A percentile compares a stretch with the other conserved stretches of the same genome.
Conservation (phyloP, 2,113 vertebrate species). For the Hippopotamus amphibius region DNA sequence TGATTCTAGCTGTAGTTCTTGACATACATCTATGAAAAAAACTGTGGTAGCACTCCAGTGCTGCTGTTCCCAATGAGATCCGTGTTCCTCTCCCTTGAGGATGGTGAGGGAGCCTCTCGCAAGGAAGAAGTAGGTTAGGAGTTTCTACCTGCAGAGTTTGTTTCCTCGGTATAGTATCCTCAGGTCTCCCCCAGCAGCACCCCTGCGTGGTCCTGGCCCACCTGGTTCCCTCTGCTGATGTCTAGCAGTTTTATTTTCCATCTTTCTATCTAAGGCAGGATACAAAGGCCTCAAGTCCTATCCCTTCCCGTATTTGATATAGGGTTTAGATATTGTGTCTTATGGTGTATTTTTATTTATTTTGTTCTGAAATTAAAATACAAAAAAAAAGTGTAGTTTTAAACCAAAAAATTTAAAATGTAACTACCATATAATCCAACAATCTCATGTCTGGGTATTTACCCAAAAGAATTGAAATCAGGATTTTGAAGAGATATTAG, state of each 20-base stretch:
- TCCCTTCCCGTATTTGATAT: conserved; percentile 9
- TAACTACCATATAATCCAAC: neutral
- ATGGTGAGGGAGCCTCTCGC: conserved; percentile 93
- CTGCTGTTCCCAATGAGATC: conserved; percentile 90
- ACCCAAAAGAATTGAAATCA: neutral
- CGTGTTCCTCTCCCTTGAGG: conserved; percentile 90
- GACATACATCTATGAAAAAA: neutral
- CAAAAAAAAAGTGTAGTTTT: conserved; percentile 72
- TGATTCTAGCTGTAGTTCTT: neutral
- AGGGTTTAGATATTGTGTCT: conserved; percentile 70
- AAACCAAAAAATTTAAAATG: neutral
- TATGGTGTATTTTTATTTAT: conserved; percentile 61
- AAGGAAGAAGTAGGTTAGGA: conserved; percentile 97
- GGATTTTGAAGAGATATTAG: neutral
- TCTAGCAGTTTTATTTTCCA: conserved; percentile 29
- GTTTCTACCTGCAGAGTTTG: neutral
- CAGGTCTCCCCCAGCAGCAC: neutral
- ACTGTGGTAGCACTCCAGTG: neutral
- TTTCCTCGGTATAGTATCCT: conserved; percentile 64
- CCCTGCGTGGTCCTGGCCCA: neutral
- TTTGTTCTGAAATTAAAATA: conserved; percentile 80
- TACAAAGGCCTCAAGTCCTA: neutral
- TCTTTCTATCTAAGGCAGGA: conserved; percentile 58
- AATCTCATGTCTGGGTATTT: neutral
- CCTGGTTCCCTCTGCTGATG: conserved; percentile 38